Percentiles rank a stretch among this genome's conserved stretches.
phyloP scores from a whole-genome alignment of 2,797 vertebrate species.

The Florisuga fusca region DNA sequence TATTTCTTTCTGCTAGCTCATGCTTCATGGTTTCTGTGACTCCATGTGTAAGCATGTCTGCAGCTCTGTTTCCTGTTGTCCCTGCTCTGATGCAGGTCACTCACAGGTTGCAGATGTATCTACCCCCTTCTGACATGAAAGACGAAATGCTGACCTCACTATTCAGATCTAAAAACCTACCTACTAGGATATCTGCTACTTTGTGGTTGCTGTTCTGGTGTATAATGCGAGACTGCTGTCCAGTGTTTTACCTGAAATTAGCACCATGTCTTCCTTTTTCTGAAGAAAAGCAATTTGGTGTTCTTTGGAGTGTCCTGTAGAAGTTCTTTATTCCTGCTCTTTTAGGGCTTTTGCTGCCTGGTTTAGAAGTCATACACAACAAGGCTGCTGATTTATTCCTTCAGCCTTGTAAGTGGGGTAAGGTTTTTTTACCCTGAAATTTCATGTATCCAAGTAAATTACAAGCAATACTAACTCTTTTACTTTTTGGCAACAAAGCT shows the following conservation, averaged over 20 bases:
- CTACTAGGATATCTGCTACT: rapidly evolving
- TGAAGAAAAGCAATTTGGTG: not conserved
- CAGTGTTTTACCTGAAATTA: not conserved
- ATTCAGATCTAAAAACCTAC: not conserved
- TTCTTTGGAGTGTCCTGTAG: not conserved
- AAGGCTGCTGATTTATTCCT: not conserved
- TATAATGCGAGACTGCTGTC: not conserved
- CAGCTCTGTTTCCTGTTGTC: not conserved
- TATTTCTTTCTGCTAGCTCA: not conserved
- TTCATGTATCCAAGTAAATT: not conserved
- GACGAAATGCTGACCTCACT: not conserved
- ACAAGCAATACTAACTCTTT: not conserved
- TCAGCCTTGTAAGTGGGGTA: not conserved
- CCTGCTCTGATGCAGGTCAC: not conserved
- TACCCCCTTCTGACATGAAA: rapidly evolving
- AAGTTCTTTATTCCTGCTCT: not conserved
- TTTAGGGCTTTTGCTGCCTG: not conserved
- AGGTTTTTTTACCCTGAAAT: not conserved
- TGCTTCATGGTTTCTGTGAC: not conserved
- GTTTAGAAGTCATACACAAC: not conserved
- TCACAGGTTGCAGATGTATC: not conserved
- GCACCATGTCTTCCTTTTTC: not conserved
- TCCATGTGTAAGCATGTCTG: rapidly evolving
- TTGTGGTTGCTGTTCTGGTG: not conserved
- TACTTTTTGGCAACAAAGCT: not conserved